Evolutionary conservation across 1,140 invertebrate species (phyloP).

Genomic region (Paracyclopina nana): DNA sequence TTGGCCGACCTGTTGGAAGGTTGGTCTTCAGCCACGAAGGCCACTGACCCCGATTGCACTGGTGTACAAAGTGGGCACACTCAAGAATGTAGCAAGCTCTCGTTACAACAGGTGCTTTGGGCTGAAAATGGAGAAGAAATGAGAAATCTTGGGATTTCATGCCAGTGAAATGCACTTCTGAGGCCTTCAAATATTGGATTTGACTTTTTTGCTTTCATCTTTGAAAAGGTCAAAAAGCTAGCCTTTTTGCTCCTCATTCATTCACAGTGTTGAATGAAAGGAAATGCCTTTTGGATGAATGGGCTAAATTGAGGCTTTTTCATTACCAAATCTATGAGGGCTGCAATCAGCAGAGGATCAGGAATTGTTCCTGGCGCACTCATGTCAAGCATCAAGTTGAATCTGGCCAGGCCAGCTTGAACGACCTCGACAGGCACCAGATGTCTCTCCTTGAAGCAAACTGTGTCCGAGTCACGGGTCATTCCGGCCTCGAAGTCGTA

Average conservation of each 20-base stretch:
- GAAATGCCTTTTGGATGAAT: background rate
- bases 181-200: too few species aligned
- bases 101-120: constrained; percentile 72
- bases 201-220: too few species aligned
- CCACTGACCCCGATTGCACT: constrained; percentile 94
- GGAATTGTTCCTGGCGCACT: constrained; percentile 85
- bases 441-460: constrained; percentile 48
- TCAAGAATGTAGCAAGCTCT: constrained; percentile 76
- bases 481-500: constrained; percentile 11
- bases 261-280: background rate
- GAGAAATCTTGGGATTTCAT: too few species aligned
- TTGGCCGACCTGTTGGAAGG: constrained; percentile 31
- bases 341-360: constrained; percentile 85
- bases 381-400: constrained; percentile 77
- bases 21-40: constrained; percentile 83
- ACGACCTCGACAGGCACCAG: constrained; percentile 50
- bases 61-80: constrained; percentile 86
- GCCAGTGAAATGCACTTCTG: too few species aligned
- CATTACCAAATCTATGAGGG: constrained; percentile 77
- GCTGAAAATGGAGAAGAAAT: constrained; percentile 37
- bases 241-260: too few species aligned
- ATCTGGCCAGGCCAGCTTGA: constrained; percentile 54
- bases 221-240: too few species aligned
- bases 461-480: background rate
- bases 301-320: too few species aligned